These are phyloP conservation scores for Dendropsophus ebraccatus DNA, from an alignment of 2,113 vertebrate species.

Conservation along the genomic window DNA sequence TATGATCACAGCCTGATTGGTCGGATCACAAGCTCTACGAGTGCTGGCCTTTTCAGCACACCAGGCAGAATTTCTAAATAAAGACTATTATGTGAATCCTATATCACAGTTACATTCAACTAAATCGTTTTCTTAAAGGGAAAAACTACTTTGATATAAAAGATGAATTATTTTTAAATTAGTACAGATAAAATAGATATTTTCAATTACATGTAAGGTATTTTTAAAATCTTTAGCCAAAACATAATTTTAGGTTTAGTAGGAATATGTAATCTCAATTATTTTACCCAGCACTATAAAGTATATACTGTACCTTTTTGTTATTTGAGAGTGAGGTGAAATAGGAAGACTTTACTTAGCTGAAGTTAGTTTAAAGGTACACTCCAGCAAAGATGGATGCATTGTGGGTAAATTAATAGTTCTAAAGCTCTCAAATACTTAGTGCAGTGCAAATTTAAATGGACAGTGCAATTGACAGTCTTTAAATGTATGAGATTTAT, in stretches of 20 bases:
- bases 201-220: background rate
- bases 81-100: slow-evolving; percentile 33
- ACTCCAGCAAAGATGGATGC: too few relatives aligned
- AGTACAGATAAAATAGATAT: background rate
- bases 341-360: too few relatives aligned
- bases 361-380: too few relatives aligned
- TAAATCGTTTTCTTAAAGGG: slow-evolving; percentile 9
- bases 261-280: background rate
- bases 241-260: background rate
- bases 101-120: slow-evolving; percentile 12
- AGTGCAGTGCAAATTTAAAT: too few relatives aligned
- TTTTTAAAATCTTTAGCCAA: background rate
- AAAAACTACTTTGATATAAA: background rate
- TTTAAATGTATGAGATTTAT: too few relatives aligned
- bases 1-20: slow-evolving; percentile 51
- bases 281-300: background rate
- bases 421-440: too few relatives aligned
- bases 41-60: slow-evolving; percentile 30
- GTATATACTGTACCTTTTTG: too few relatives aligned
- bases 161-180: background rate
- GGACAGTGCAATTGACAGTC: too few relatives aligned
- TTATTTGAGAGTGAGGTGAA: background rate
- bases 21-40: background rate
- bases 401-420: too few relatives aligned
- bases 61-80: slow-evolving; percentile 39